Base-by-base conservation (phyloP, 2,888 invertebrate genomes). In the Neuroscelio doddi region DNA sequence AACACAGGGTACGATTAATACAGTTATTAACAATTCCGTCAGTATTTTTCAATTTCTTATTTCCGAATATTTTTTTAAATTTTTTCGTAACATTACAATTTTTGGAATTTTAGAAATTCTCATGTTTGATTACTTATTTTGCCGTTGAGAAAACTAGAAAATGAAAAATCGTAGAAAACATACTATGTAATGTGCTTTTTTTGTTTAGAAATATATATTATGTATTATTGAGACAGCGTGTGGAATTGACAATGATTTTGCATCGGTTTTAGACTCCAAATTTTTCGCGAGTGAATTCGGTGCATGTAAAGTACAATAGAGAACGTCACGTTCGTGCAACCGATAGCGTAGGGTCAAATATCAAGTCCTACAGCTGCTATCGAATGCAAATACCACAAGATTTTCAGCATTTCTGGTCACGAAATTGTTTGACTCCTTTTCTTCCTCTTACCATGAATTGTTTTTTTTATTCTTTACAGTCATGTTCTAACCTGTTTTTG, bases 321-420 rank as follows among this genome's bases (percentile, higher is more conserved):
- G 57, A 68, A 68, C 57, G 68, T 68, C 64, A 68, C 68, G 68
- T 68, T 17, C 61, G 68, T 57, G 53, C 57, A 64, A 64, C 68
- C 57, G 68, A 68, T 68, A 64, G 68, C 57, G 29, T 46, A 27
- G 64, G 64, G 68, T 68, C 64, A 68, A 64, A 68, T 68, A 68
- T 62, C 68, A 64, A 68, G 64, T 56, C 57, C 41, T 68, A 62
- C 47, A 61, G 55, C 57, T 64, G 68, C 61, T 68, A 64, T 68
- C 68, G 61, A 68, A 68, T 68, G 68, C 59, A 68, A 68, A 68
- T 68, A 52, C 46, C 56, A 52, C 57, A 64, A 68, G 68, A 64
- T 64, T 68, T 64, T 68, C 64, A 68, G 57, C 57, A 53, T 68
- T 68, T 68, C 68, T 68, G 57, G 68, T 68, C 68, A 68, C 64